These are phyloP conservation scores for Battus philenor DNA, from an alignment of 1,140 invertebrate genomes.

Conservation along the genomic window DNA sequence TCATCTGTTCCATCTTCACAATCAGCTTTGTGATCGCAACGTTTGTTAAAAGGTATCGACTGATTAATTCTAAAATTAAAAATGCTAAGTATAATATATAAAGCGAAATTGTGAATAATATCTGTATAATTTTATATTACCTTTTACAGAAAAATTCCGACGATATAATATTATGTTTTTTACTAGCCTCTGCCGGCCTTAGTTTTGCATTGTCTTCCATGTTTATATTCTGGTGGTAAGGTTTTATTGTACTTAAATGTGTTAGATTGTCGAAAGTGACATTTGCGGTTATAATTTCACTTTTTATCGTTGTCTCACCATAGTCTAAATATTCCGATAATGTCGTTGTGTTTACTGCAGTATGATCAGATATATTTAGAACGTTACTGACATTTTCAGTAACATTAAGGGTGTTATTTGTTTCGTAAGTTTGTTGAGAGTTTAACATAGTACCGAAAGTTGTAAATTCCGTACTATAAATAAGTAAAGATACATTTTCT, in stretches of 20 bases:
- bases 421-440: background rate
- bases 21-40: conserved; percentile 83
- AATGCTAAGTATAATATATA: background rate
- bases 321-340: background rate
- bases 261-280: background rate
- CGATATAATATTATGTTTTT: conserved; percentile 41
- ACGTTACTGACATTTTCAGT: no score
- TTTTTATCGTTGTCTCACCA: conserved; percentile 19
- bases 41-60: conserved; percentile 75
- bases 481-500: no score
- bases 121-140: conserved; percentile 28
- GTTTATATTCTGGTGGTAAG: background rate
- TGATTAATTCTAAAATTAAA: conserved; percentile 78
- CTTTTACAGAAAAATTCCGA: conserved; percentile 53
- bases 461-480: no score
- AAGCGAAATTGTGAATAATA: background rate
- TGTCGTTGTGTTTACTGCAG: background rate
- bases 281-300: background rate
- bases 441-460: no score
- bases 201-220: conserved; percentile 38
- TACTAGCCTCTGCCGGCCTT: conserved; percentile 43
- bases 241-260: background rate
- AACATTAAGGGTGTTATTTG: background rate
- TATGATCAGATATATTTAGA: no score
- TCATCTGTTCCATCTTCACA: conserved; percentile 91